Conservation (phyloP, 37 sponge, comb jelly and placozoan genomes). For the Trichoplax adhaerens region DNA sequence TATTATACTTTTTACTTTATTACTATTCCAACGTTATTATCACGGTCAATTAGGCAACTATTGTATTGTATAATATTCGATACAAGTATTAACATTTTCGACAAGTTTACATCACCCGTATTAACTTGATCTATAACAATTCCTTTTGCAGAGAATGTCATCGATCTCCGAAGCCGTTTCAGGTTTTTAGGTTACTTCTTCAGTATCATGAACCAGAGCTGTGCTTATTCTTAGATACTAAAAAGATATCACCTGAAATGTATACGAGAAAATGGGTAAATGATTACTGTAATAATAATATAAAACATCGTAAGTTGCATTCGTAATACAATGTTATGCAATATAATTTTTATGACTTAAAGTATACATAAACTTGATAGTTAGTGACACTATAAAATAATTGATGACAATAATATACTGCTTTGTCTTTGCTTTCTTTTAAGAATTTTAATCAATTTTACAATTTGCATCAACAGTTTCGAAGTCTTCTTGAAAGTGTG, state of each 20-base stretch:
- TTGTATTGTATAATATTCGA: background rate
- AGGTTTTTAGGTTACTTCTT: constrained; percentile 76
- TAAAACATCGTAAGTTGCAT: background rate
- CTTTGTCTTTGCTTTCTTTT: no score
- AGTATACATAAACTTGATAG: no score
- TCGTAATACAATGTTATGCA: background rate
- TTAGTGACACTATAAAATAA: background rate
- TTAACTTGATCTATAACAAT: no score
- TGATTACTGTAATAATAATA: constrained; percentile 3
- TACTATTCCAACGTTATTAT: background rate
- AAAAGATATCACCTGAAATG: constrained; percentile 49
- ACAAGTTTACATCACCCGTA: no score
- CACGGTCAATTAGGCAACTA: background rate
- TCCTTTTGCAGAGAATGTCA: constrained; percentile 52
- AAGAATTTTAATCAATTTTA: no score
- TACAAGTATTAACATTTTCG: no score
- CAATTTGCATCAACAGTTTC: constrained; percentile 15
- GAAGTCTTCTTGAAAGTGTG: constrained; percentile 46
- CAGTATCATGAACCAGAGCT: constrained; percentile 92
- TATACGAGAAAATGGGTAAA: constrained; percentile 75
- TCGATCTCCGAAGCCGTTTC: constrained; percentile 57
- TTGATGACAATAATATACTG: background rate
- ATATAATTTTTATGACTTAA: no score
- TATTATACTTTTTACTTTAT: no score
- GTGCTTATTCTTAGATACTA: constrained; percentile 82